phyloP scores from a whole-genome alignment of 2,113 vertebrate species.

The Pangasianodon gigas region DNA sequence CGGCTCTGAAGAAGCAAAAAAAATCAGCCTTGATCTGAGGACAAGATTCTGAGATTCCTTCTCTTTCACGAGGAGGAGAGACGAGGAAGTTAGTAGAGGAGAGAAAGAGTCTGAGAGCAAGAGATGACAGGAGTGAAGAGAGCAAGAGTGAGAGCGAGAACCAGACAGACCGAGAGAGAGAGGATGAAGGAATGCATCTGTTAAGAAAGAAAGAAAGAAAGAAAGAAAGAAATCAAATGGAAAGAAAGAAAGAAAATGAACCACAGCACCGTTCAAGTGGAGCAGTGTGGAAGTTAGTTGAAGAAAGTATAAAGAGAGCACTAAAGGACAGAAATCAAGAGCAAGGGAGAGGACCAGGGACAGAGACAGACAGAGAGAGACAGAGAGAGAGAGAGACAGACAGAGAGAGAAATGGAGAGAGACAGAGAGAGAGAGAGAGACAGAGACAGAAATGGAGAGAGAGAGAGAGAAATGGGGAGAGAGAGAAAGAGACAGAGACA shows the following conservation, averaged over 20 bases:
- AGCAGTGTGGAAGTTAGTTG: not conserved
- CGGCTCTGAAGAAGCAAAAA: not conserved
- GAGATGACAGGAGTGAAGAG: conserved; percentile 13
- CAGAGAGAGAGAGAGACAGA: not conserved
- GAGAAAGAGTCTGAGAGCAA: not conserved
- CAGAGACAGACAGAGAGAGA: not conserved
- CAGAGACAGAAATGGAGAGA: not conserved
- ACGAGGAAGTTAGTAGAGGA: conserved; percentile 14
- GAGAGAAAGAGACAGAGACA: not conserved
- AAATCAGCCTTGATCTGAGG: conserved; percentile 22
- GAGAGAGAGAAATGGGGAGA: not conserved
- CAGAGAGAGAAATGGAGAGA: not conserved
- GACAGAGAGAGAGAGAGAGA: not conserved
- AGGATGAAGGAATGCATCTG: not conserved
- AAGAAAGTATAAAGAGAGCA: not conserved
- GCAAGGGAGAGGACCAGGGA: not conserved
- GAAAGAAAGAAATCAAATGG: not conserved
- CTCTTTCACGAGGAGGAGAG: conserved; percentile 9
- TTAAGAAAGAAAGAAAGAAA: not conserved
- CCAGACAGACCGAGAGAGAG: not conserved
- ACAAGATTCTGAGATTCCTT: not conserved
- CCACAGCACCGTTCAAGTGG: not conserved
- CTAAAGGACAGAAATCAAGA: not conserved
- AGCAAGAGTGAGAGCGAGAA: not conserved
- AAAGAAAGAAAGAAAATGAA: not conserved